Evolutionary conservation across 2,888 invertebrate genomes (phyloP).

Genomic region (Syrista parreyssii): DNA sequence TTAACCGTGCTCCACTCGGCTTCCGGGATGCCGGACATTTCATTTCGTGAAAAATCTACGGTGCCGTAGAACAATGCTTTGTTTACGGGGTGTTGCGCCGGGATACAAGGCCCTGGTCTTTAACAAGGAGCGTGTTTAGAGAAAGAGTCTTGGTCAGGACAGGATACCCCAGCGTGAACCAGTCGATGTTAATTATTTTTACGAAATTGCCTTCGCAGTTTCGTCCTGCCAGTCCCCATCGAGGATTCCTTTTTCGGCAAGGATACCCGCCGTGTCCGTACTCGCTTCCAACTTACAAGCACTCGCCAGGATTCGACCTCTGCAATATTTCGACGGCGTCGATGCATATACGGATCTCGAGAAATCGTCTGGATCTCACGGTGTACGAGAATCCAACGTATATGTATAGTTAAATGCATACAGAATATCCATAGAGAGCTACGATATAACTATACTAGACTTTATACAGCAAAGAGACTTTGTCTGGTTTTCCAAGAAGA

Average conservation of each 20-base stretch:
- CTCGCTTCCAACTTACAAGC: not conserved
- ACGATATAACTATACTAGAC: not conserved
- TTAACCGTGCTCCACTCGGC: constrained; percentile 19
- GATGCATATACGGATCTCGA: not conserved
- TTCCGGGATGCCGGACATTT: constrained; percentile 39
- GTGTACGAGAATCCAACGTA: not conserved
- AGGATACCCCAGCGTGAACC: constrained; percentile 10
- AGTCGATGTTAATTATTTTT: constrained; percentile 51
- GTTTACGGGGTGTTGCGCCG: constrained; percentile 41
- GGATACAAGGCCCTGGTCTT: constrained; percentile 49
- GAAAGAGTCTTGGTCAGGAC: constrained; percentile 10
- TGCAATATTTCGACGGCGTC: not conserved
- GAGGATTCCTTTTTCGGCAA: constrained; percentile 26
- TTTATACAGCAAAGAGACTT: not conserved
- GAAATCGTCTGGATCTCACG: not conserved
- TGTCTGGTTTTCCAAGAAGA: not conserved
- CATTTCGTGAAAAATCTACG: constrained; percentile 18
- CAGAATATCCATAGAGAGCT: too few species aligned
- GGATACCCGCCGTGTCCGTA: not conserved
- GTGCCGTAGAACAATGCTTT: constrained; percentile 43
- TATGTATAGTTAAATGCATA: not conserved
- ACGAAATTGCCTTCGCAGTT: constrained; percentile 35
- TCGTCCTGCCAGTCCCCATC: constrained; percentile 1
- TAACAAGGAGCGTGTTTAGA: constrained; percentile 57
- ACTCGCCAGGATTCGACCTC: not conserved